Evolutionary conservation across 2,888 invertebrate genomes (phyloP).

Genomic region (Suillia variegata): DNA sequence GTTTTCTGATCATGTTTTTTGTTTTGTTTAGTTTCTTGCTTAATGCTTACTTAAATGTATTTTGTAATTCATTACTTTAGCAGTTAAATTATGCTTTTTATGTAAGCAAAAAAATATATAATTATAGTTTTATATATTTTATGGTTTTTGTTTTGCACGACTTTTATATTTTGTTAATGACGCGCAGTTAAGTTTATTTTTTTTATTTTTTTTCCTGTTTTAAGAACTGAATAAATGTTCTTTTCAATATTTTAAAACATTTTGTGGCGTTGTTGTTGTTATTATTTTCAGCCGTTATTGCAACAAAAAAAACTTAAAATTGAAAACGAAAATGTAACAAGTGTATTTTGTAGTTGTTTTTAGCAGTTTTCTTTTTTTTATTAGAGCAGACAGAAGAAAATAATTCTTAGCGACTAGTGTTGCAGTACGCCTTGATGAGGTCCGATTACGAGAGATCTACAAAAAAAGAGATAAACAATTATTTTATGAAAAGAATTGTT

Average conservation of each 20-base stretch:
- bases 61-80: not conserved
- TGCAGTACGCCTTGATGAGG: constrained; percentile 24
- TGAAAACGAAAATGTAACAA: not conserved
- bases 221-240: not conserved
- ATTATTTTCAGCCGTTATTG: too few relatives aligned
- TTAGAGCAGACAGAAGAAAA: too few relatives aligned
- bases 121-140: not conserved
- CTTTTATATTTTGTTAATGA: too few relatives aligned
- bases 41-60: not conserved
- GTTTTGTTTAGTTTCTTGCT: not conserved
- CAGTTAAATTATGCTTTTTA: not conserved
- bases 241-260: too few relatives aligned
- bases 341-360: too few relatives aligned
- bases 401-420: not conserved
- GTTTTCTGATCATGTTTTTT: not conserved
- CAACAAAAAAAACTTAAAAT: not conserved
- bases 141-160: not conserved
- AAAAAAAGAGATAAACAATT: constrained; percentile 30
- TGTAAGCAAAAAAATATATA: not conserved
- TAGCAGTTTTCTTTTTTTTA: not conserved
- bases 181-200: too few relatives aligned
- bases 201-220: not conserved
- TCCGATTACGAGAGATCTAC: constrained; percentile 60
- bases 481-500: constrained; percentile 5
- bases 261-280: too few relatives aligned